Evolutionary conservation across 2,113 vertebrate species (phyloP), one percentile per base, ranked within the genome.

Genomic region (Maccullochella peelii): DNA sequence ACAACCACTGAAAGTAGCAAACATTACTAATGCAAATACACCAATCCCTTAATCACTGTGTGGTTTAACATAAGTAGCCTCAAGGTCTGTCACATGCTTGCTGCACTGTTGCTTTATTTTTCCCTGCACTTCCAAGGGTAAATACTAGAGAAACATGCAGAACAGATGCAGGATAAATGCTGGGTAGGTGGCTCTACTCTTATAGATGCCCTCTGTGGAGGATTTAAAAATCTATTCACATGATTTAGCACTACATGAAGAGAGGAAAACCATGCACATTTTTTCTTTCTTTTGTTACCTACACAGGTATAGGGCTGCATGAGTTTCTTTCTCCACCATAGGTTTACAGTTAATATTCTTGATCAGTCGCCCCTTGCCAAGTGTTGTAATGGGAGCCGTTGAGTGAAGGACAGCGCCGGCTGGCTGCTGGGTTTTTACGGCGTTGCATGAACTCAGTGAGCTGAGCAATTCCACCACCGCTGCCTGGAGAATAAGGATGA

Each of bases 401-500:
- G 86, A 92, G 81, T 84, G 89, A 89, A 90, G 87, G 88, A 84
- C 91, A 74, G 75, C 62, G 73, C 62, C 25, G 57, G 73, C 59
- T 63, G 84, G 75, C 83, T 87, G 86, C 88, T 47, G 80, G 65
- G 44, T 71, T 88, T 91, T 91, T 82, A 91, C 86, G 73, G 71
- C 69, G 80, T 85, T 76, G 76, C 54, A 66, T 92, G 84, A 85
- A 92, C 82, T 68, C 85, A 87, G 80, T 54, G 78, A 91, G 79
- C 77, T 88, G 83, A 92, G 87, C 79, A 52, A 82, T 78, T 90
- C 74, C 57, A 27, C 67, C 27, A 44, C 65, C 8, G 63, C 83
- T 30, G 87, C 79, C 85, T 62, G 55, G 79, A 86, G 92, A 95
- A 92, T 91, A 94, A 62, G 82, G 90, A 95, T 95, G 92, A 93